Percentiles rank a stretch among this genome's conserved stretches.
These are phyloP conservation scores for Macrocentrus cingulum DNA, from an alignment of 1,140 invertebrate genomes.

Conservation along the genomic window DNA sequence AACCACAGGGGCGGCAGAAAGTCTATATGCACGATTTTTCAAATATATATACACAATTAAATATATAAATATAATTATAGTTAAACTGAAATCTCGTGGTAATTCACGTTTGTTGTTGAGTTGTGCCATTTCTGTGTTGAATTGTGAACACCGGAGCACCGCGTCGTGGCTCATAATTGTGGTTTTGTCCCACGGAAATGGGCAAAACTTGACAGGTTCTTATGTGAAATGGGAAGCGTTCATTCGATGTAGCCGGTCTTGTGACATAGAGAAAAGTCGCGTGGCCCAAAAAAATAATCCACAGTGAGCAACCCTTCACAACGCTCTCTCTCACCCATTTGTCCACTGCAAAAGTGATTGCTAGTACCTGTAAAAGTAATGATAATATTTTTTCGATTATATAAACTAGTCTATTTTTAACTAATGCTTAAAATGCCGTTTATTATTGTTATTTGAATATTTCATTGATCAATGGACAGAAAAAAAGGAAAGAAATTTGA, in stretches of 20 bases:
- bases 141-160: conserved; percentile 31
- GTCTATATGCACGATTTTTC: conserved; percentile 1
- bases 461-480: too few relatives aligned
- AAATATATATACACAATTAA: conserved; percentile 7
- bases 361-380: conserved; percentile 73
- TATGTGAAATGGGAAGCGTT: conserved; percentile 50
- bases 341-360: conserved; percentile 81
- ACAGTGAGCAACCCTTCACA: conserved; percentile 76
- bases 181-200: conserved; percentile 39
- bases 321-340: conserved; percentile 91
- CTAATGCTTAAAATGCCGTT: too few relatives aligned
- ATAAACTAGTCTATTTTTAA: too few relatives aligned
- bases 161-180: conserved; percentile 42
- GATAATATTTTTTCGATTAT: too few relatives aligned
- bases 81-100: too few relatives aligned
- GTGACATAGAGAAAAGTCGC: conserved; percentile 70
- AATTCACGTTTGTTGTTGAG: too few relatives aligned
- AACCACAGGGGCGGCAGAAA: too few relatives aligned
- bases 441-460: too few relatives aligned
- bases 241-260: conserved; percentile 42
- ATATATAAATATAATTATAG: too few relatives aligned
- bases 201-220: conserved; percentile 49
- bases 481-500: background rate
- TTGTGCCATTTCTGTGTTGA: conserved; percentile 9
- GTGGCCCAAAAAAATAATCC: conserved; percentile 77